Evolutionary conservation across 2,797 vertebrate species (phyloP), one percentile per base, ranked within the genome.

Genomic region (Heteromormyrus szaboi): DNA sequence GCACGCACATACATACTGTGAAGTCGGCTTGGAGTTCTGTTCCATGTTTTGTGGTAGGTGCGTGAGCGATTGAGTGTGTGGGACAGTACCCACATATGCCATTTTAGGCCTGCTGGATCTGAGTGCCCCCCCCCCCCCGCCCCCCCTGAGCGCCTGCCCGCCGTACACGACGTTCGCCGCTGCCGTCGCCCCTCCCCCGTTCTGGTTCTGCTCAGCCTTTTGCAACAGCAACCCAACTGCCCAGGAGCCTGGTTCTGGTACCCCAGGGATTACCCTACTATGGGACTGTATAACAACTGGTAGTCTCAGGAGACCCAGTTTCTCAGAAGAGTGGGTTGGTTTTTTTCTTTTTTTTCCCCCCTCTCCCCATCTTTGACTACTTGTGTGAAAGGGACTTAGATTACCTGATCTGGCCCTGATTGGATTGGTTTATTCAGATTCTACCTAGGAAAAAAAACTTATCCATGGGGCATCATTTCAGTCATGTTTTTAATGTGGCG

Each of bases 141-240:
- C 89, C 72, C 90, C 86, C 54, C 53, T 5, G 81, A 76, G 93
- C 90, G 93, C 91, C 92, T 93, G 91, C 93, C 94, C 94, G 95
- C 95, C 95, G 95, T 93, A 94, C 93, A 92, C 91, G 91, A 92
- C 92, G 93, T 92, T 94, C 91, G 89, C 92, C 94, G 93, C 95
- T 94, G 93, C 93, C 93, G 90, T 93, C 94, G 94, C 93, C 12
- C 12, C 50, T 14, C 3, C 12, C 92, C 92, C 91, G 93, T 93
- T 92, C 88, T 91, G 93, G 94, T 93, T 86, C 92, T 89, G 90
- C 92, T 90, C 87, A 85, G 91, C 92, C 90, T 91, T 91, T 88
- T 88, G 88, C 91, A 90, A 88, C 89, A 76, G 88, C 88, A 90
- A 89, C 89, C 89, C 89, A 79, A 90, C 92, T 92, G 92, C 94